Conservation (phyloP, 2,888 invertebrate genomes). For the Euzophera pinguis region DNA sequence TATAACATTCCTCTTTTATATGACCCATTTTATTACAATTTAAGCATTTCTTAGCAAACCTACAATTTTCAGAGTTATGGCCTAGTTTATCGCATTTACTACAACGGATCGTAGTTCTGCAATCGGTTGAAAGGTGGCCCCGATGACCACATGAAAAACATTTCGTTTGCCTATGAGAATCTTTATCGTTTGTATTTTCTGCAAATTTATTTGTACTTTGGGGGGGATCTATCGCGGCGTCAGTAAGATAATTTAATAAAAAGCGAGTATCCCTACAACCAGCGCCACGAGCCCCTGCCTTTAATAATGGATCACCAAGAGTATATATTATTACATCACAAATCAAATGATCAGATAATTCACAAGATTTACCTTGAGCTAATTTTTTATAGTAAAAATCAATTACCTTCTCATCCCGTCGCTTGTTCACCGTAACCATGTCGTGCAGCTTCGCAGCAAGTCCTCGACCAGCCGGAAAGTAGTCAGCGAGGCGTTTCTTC, state of each 20-base stretch:
- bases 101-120: not conserved
- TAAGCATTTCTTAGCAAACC: not conserved
- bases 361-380: not conserved
- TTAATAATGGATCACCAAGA: constrained; percentile 15
- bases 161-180: not conserved
- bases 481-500: not conserved
- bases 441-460: not conserved
- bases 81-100: not conserved
- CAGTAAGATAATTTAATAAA: not conserved
- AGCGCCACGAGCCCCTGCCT: constrained; percentile 16
- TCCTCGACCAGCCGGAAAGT: not conserved
- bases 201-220: not conserved
- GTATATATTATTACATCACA: constrained; percentile 18
- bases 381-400: not conserved
- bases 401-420: not conserved
- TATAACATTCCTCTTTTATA: not conserved
- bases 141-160: not conserved
- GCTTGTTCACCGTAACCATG: not conserved
- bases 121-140: not conserved
- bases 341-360: constrained; percentile 11
- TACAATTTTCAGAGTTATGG: not conserved
- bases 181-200: not conserved
- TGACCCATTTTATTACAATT: not conserved
- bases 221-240: not conserved
- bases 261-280: constrained; percentile 15